Percentiles rank a stretch among this genome's conserved stretches.
These are phyloP conservation scores for Xiphydria camelus DNA, from an alignment of 2,888 invertebrate species.

Conservation along the genomic window DNA sequence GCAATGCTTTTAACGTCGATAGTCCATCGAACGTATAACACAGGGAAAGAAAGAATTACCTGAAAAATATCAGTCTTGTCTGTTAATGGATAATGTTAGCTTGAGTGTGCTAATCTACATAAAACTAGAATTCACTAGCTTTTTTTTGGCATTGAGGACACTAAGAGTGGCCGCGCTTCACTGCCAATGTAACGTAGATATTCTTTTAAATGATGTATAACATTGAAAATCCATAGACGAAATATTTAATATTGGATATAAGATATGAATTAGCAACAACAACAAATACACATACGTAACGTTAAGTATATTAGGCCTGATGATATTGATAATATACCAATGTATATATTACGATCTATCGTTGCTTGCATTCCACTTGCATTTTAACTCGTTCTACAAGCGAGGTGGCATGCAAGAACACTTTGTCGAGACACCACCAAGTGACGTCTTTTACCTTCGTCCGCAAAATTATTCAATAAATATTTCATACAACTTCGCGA, in stretches of 20 bases:
- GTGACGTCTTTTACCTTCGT: slow-evolving; percentile 7
- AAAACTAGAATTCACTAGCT: slow-evolving; percentile 13
- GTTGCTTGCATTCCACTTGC: slow-evolving; percentile 12
- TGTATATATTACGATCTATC: slow-evolving; percentile 20
- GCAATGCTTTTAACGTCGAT: not conserved
- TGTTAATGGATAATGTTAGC: slow-evolving; percentile 29
- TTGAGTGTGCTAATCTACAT: not conserved
- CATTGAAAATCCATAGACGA: slow-evolving; percentile 49
- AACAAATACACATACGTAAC: slow-evolving; percentile 52
- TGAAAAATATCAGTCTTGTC: slow-evolving; percentile 38
- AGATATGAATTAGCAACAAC: slow-evolving; percentile 51
- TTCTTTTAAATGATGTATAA: slow-evolving; percentile 26
- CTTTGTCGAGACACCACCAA: slow-evolving; percentile 5
- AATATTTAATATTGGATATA: slow-evolving; percentile 41
- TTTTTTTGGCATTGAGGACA: not conserved
- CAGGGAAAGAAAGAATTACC: slow-evolving; percentile 6
- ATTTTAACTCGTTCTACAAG: slow-evolving; percentile 7
- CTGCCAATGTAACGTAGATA: slow-evolving; percentile 22
- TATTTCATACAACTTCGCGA: slow-evolving; percentile 9
- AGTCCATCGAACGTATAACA: not conserved
- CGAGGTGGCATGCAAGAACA: slow-evolving; percentile 10
- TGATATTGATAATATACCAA: slow-evolving; percentile 46
- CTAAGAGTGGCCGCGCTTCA: slow-evolving; percentile 5
- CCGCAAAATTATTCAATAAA: slow-evolving; percentile 13
- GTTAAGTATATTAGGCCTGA: slow-evolving; percentile 57